A percentile compares a stretch with the other conserved stretches of the same genome.
These are phyloP conservation scores for Bombus pyrosoma DNA, from an alignment of 1,140 invertebrate species.

Conservation along the genomic window DNA sequence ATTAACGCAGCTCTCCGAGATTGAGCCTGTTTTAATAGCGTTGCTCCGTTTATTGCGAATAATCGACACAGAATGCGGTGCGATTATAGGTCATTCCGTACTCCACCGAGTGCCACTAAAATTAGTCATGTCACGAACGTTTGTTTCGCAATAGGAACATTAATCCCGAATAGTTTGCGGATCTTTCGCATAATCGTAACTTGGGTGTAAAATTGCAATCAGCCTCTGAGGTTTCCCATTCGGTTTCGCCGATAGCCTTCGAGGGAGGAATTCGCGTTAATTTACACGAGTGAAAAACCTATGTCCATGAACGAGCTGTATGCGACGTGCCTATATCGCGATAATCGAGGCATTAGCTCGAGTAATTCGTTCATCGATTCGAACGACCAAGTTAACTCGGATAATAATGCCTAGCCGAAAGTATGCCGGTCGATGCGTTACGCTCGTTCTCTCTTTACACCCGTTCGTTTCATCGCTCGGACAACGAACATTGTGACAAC, in stretches of 20 bases:
- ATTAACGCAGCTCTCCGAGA: background rate
- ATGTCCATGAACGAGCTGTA: background rate
- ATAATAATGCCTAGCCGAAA: constrained; percentile 3
- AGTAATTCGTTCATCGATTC: background rate
- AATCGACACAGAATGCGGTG: background rate
- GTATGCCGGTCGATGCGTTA: background rate
- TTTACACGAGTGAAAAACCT: background rate
- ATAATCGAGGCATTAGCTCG: background rate
- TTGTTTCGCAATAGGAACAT: background rate
- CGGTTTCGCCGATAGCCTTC: no score
- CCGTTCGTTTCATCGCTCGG: background rate
- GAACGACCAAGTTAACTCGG: background rate
- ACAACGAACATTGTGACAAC: background rate
- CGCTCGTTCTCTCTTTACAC: background rate
- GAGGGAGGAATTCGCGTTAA: no score
- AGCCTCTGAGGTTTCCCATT: background rate
- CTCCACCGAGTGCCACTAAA: background rate
- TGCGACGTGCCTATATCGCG: background rate
- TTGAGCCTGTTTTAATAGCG: background rate
- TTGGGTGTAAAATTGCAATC: background rate
- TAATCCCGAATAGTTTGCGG: background rate
- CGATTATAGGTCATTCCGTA: background rate
- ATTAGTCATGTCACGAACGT: background rate
- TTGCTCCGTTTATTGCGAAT: constrained; percentile 1
- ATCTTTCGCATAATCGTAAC: background rate